Conservation (phyloP, 2,888 invertebrate species). For the Stenodema calcarata region DNA sequence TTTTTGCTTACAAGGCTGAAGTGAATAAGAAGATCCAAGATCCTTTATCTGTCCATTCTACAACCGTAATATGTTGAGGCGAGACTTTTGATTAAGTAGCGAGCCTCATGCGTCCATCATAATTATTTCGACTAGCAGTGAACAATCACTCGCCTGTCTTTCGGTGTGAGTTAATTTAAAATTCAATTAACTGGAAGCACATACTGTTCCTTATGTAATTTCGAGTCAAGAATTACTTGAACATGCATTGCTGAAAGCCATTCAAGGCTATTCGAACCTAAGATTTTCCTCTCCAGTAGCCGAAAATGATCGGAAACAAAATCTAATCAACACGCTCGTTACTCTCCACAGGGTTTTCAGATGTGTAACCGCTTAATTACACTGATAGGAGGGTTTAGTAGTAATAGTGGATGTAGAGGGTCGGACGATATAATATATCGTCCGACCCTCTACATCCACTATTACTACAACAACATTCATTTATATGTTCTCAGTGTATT, state of each 20-base stretch:
- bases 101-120: neutral
- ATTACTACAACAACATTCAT: too few relatives aligned
- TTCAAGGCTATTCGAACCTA: neutral
- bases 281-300: neutral
- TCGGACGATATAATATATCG: too few relatives aligned
- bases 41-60: neutral
- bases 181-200: conserved; percentile 8
- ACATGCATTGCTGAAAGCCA: neutral
- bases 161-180: conserved; percentile 25
- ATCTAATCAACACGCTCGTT: too few relatives aligned
- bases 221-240: neutral
- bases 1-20: neutral
- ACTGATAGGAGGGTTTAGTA: too few relatives aligned
- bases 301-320: neutral
- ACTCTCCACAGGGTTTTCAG: too few relatives aligned
- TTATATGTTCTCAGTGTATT: too few relatives aligned
- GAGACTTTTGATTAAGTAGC: neutral
- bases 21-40: neutral
- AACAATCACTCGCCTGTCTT: neutral
- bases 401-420: too few relatives aligned
- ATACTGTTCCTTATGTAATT: neutral
- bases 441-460: too few relatives aligned
- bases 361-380: too few relatives aligned
- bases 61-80: neutral
- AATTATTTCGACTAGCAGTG: neutral